Conservation (phyloP, 2,888 invertebrate genomes). For the Caenorhabditis macrosperma region DNA sequence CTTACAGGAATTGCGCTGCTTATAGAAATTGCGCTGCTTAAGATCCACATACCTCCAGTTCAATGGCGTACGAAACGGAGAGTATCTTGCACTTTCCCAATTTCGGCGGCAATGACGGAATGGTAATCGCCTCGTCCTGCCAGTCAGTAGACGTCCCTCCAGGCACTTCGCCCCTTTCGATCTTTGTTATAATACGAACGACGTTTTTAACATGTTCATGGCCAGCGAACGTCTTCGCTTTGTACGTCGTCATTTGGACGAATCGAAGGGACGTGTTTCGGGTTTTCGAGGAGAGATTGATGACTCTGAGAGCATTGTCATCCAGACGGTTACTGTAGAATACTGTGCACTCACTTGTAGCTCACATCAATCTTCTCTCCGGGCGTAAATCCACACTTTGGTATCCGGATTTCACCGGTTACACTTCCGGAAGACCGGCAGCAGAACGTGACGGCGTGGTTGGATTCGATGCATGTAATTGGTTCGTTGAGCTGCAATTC, state of each 20-base stretch:
- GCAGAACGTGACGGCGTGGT: slow-evolving; percentile 75
- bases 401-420: slow-evolving; percentile 70
- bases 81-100: slow-evolving; percentile 77
- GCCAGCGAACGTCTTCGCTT: slow-evolving; percentile 79
- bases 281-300: slow-evolving; percentile 60
- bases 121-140: slow-evolving; percentile 64
- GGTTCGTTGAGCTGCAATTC: slow-evolving; percentile 74
- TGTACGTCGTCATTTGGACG: slow-evolving; percentile 64
- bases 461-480: slow-evolving; percentile 69
- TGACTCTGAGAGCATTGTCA: slow-evolving; percentile 64
- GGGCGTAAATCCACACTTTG: slow-evolving; percentile 77
- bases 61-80: slow-evolving; percentile 75
- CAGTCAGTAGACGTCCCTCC: slow-evolving; percentile 63
- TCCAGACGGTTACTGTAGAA: background rate
- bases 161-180: slow-evolving; percentile 61
- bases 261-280: slow-evolving; percentile 52
- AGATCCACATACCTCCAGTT: slow-evolving; percentile 71
- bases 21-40: too few species aligned
- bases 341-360: slow-evolving; percentile 50
- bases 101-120: slow-evolving; percentile 78
- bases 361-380: slow-evolving; percentile 69
- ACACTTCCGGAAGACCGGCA: slow-evolving; percentile 76
- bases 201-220: slow-evolving; percentile 75
- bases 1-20: too few species aligned
- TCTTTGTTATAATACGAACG: slow-evolving; percentile 66